Conservation (phyloP, 2,113 vertebrate species). For the Toxotes jaculatrix region DNA sequence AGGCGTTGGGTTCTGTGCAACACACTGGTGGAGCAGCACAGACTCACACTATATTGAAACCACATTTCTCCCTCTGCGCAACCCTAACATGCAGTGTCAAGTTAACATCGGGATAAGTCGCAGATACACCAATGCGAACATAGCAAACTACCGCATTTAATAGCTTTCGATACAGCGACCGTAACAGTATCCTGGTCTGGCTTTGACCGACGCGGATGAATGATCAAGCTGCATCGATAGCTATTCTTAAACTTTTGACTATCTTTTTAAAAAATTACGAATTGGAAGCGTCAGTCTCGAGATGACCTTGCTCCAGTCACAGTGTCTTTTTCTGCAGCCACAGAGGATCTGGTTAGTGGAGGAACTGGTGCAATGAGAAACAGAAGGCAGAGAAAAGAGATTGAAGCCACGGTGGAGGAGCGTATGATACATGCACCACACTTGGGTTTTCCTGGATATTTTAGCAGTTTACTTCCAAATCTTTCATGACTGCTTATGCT, state of each 20-base stretch:
- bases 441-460: constrained; percentile 43
- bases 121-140: constrained; percentile 55
- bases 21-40: constrained; percentile 73
- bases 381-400: constrained; percentile 60
- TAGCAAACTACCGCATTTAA: constrained; percentile 61
- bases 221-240: constrained; percentile 46
- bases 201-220: constrained; percentile 58
- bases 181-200: constrained; percentile 53
- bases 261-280: constrained; percentile 36
- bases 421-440: constrained; percentile 44
- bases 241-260: constrained; percentile 51
- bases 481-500: constrained; percentile 38
- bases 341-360: constrained; percentile 53
- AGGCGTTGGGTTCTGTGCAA: constrained; percentile 77
- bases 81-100: constrained; percentile 73
- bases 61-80: constrained; percentile 77
- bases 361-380: constrained; percentile 66
- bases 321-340: constrained; percentile 44
- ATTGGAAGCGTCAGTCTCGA: constrained; percentile 41
- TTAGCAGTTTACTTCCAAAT: constrained; percentile 44
- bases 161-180: constrained; percentile 38
- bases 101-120: constrained; percentile 69
- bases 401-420: constrained; percentile 44
- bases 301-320: constrained; percentile 59
- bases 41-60: constrained; percentile 79